These are phyloP conservation scores for Climacteris rufus DNA, from an alignment of 2,113 vertebrate genomes.

Conservation along the genomic window DNA sequence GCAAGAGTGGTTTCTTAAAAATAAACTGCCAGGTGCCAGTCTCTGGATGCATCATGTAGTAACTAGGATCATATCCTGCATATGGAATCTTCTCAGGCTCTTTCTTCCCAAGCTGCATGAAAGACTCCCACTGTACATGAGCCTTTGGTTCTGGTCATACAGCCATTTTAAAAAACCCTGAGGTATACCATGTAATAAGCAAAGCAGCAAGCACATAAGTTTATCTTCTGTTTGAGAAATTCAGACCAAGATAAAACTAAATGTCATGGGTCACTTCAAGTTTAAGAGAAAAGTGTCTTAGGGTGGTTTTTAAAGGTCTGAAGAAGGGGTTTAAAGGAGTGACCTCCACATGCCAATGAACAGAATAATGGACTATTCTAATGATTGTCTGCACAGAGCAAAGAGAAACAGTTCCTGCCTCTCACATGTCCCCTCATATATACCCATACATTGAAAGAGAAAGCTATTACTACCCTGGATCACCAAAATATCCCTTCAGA, in stretches of 20 bases:
- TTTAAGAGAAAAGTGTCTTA: background rate
- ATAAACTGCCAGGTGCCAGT: background rate
- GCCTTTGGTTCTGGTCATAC: background rate
- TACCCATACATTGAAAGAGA: background rate
- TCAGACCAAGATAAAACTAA: background rate
- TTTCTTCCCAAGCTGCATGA: background rate
- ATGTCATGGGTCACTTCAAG: background rate
- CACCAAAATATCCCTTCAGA: background rate
- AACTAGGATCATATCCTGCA: background rate
- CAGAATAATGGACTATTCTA: background rate
- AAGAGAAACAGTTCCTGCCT: background rate
- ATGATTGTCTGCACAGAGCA: background rate
- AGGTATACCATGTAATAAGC: background rate
- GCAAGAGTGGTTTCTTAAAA: background rate
- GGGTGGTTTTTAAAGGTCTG: background rate
- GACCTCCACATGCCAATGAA: background rate
- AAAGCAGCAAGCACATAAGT: background rate
- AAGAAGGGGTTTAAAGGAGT: background rate
- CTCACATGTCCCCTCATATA: background rate
- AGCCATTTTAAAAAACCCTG: background rate
- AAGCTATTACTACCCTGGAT: background rate
- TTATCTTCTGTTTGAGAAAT: background rate
- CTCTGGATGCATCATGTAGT: background rate
- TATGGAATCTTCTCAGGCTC: background rate
- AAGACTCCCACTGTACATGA: background rate